Evolutionary conservation across 2,113 vertebrate genomes (phyloP).

Genomic region (Sinocyclocheilus anshuiensis): DNA sequence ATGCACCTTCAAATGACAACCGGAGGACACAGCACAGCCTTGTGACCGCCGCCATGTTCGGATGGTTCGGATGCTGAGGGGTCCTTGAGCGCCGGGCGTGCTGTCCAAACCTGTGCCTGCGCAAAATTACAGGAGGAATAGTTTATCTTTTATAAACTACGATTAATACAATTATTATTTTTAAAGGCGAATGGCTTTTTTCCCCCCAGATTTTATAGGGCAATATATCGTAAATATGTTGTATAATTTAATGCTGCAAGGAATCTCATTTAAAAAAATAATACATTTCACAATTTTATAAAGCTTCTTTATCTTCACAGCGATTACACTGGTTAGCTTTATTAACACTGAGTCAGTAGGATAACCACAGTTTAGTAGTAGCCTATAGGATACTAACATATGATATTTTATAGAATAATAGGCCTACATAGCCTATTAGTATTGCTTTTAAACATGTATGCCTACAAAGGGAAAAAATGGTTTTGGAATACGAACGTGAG

Average conservation of each 20-base stretch:
- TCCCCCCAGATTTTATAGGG: too few species aligned
- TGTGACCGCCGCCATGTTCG: conserved; percentile 54
- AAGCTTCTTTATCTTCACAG: background rate
- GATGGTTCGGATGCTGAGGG: conserved; percentile 34
- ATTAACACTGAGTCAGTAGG: too few species aligned
- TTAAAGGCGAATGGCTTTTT: background rate
- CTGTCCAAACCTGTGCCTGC: conserved; percentile 40
- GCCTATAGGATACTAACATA: background rate
- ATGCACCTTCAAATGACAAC: conserved; percentile 42
- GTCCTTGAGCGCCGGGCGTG: conserved; percentile 39
- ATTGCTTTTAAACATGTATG: background rate
- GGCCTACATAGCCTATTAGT: background rate
- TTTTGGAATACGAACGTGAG: background rate
- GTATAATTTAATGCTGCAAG: background rate
- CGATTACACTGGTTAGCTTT: background rate
- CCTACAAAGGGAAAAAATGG: background rate
- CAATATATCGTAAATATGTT: background rate
- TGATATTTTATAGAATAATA: background rate
- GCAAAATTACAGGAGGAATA: background rate
- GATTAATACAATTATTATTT: background rate
- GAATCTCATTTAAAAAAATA: background rate
- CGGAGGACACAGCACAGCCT: conserved; percentile 55
- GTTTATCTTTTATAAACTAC: background rate
- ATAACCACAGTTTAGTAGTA: background rate
- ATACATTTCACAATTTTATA: background rate